phyloP scores from a whole-genome alignment of 2,797 vertebrate species.

The Anabacerthia variegaticeps region DNA sequence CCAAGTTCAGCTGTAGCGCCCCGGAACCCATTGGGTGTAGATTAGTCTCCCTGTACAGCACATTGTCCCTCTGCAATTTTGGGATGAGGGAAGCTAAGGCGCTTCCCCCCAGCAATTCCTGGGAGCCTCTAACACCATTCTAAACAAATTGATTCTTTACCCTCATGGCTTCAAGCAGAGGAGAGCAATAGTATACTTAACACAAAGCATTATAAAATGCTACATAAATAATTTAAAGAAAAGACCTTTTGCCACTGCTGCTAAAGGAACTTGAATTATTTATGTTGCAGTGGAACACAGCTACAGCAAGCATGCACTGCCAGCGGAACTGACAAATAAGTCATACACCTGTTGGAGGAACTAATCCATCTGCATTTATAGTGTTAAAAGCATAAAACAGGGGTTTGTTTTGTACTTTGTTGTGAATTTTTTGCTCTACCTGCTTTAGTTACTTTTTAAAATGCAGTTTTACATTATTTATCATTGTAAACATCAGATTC shows the following conservation, averaged over 20 bases:
- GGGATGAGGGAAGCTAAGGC: neutral
- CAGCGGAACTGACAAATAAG: neutral
- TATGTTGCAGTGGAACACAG: constrained; percentile 47
- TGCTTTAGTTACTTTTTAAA: neutral
- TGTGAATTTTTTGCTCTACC: neutral
- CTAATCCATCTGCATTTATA: neutral
- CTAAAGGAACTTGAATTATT: constrained; percentile 80
- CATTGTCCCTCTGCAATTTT: constrained; percentile 53
- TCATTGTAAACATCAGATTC: neutral
- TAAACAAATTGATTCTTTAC: constrained; percentile 55
- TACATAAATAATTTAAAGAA: constrained; percentile 89
- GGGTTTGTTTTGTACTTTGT: neutral
- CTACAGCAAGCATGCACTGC: neutral
- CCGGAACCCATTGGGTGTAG: constrained; percentile 15
- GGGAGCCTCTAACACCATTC: neutral
- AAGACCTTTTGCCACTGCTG: constrained; percentile 75
- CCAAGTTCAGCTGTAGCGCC: constrained; percentile 71
- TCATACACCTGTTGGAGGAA: neutral
- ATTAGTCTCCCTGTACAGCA: neutral
- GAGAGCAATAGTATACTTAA: constrained; percentile 77
- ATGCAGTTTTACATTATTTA: constrained; percentile 23
- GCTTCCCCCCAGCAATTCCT: neutral
- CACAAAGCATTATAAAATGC: constrained; percentile 74
- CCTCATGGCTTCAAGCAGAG: constrained; percentile 56
- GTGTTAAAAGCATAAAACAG: neutral